Evolutionary conservation across 2,888 invertebrate species (phyloP).

Genomic region (Theretra japonica): DNA sequence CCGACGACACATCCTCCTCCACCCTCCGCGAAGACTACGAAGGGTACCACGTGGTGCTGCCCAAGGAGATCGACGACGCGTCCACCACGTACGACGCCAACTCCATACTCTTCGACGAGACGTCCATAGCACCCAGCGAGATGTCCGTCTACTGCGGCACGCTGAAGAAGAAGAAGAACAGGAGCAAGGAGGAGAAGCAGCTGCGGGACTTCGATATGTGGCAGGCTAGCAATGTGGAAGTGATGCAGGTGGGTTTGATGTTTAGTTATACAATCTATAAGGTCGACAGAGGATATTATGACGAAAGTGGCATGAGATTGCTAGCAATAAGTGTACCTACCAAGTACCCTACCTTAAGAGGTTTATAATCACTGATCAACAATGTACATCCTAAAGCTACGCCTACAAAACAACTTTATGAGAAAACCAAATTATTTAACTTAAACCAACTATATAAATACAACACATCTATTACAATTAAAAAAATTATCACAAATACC

Average conservation of each 20-base stretch:
- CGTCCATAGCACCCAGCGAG: constrained; percentile 67
- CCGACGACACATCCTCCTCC: constrained; percentile 60
- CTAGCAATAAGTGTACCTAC: too few species aligned
- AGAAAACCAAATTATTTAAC: too few species aligned
- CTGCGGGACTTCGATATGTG: constrained; percentile 75
- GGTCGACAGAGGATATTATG: not conserved
- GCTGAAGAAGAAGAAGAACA: constrained; percentile 67
- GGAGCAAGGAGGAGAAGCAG: constrained; percentile 56
- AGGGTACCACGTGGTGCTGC: constrained; percentile 39
- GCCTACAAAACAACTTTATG: too few species aligned
- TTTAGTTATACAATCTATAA: not conserved
- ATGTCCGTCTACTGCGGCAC: constrained; percentile 67
- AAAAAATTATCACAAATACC: too few species aligned
- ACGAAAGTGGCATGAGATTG: not conserved
- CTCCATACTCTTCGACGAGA: constrained; percentile 65
- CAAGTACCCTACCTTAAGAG: too few species aligned
- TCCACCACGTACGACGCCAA: constrained; percentile 71
- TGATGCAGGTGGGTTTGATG: constrained; percentile 63
- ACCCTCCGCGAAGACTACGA: constrained; percentile 54
- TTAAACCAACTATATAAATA: too few species aligned
- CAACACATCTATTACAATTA: too few species aligned
- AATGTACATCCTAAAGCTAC: too few species aligned
- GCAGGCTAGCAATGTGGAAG: constrained; percentile 72
- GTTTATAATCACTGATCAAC: too few species aligned
- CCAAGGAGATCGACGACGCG: constrained; percentile 57